phyloP scores from a whole-genome alignment of 2,113 vertebrate species.

The Scortum barcoo region DNA sequence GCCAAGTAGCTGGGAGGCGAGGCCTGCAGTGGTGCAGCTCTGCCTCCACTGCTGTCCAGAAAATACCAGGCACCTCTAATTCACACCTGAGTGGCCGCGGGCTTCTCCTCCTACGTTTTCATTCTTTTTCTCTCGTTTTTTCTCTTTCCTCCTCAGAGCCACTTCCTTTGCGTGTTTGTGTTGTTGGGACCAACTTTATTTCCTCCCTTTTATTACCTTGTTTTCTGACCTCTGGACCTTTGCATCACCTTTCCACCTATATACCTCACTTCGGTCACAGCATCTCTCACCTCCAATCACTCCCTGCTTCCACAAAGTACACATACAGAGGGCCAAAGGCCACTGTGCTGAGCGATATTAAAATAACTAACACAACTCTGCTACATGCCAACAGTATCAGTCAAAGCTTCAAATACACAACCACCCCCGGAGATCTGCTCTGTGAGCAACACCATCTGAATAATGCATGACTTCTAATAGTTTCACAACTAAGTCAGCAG shows the following conservation, averaged over 20 bases:
- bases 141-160: neutral
- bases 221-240: constrained; percentile 25
- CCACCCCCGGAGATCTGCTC: constrained; percentile 1
- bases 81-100: constrained; percentile 38
- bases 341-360: neutral
- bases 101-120: neutral
- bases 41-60: constrained; percentile 13
- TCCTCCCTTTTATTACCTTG: constrained; percentile 19
- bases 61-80: constrained; percentile 24
- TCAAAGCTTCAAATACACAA: constrained; percentile 36
- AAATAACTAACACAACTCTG: constrained; percentile 21
- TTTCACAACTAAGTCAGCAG: constrained; percentile 28
- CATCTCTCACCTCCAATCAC: neutral
- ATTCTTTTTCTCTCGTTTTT: neutral
- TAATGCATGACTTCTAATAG: constrained; percentile 46
- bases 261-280: neutral
- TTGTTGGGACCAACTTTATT: neutral
- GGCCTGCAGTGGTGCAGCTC: constrained; percentile 15
- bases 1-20: constrained; percentile 48
- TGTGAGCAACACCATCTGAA: constrained; percentile 19
- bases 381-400: constrained; percentile 31
- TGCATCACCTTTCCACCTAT: neutral
- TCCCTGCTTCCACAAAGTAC: neutral
- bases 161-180: neutral
- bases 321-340: constrained; percentile 41